These are phyloP conservation scores for Toxostoma redivivum DNA, from an alignment of 2,113 vertebrate genomes.

Conservation along the genomic window DNA sequence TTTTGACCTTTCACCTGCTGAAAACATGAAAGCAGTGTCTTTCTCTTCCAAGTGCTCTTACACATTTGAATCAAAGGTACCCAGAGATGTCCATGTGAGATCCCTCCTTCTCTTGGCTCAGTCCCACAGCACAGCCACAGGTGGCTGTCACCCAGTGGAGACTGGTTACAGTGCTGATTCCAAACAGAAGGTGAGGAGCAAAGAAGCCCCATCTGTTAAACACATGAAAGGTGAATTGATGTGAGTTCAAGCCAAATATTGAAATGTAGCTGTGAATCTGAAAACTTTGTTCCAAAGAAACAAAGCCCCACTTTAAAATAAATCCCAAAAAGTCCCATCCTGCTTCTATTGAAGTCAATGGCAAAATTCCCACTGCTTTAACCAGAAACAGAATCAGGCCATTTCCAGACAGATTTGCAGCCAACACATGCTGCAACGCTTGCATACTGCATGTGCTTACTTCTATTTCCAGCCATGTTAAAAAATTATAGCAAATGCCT, in stretches of 20 bases:
- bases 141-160: not conserved
- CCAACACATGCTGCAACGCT: slow-evolving; percentile 3
- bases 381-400: slow-evolving; percentile 40
- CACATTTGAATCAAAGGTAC: not conserved
- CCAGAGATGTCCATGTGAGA: not conserved
- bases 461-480: slow-evolving; percentile 51
- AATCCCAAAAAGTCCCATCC: not conserved
- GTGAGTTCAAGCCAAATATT: not conserved
- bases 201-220: slow-evolving; percentile 21
- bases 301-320: slow-evolving; percentile 1
- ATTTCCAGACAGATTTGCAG: slow-evolving; percentile 45
- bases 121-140: not conserved
- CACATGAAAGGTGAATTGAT: slow-evolving; percentile 3
- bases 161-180: not conserved
- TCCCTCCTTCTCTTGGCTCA: not conserved
- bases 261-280: slow-evolving; percentile 7
- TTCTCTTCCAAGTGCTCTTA: not conserved
- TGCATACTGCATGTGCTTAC: not conserved
- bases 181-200: slow-evolving; percentile 20
- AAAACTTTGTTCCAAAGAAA: slow-evolving; percentile 22
- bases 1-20: not conserved
- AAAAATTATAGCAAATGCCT: slow-evolving; percentile 55
- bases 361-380: slow-evolving; percentile 47
- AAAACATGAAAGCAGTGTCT: not conserved
- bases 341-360: slow-evolving; percentile 42